phyloP scores from a whole-genome alignment of 1,140 invertebrate species.

The Zaprionus nigranus region DNA sequence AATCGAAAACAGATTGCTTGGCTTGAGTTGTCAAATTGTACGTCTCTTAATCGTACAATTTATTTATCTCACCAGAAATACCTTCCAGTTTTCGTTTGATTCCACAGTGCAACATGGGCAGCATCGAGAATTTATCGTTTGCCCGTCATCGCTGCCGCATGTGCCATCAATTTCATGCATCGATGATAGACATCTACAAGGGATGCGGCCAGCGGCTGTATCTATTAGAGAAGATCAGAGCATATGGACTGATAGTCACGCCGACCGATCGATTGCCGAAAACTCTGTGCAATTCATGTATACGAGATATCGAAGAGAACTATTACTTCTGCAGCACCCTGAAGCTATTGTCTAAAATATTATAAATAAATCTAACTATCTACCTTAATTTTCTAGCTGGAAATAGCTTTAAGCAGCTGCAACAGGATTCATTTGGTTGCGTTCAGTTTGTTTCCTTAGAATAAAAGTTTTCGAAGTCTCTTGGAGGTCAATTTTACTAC shows the following conservation, averaged over 20 bases:
- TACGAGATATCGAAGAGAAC: background rate
- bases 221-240: background rate
- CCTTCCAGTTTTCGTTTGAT: background rate
- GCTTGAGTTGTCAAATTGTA: conserved; percentile 7
- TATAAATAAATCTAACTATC: background rate
- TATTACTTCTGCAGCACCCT: conserved; percentile 4
- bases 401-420: background rate
- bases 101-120: conserved; percentile 5
- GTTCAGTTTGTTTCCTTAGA: conserved; percentile 9
- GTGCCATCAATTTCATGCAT: background rate
- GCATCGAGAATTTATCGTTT: background rate
- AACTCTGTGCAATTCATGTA: background rate
- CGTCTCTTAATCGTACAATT: background rate
- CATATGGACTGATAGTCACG: conserved; percentile 3
- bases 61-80: background rate
- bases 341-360: conserved; percentile 1
- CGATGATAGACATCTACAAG: conserved; percentile 15
- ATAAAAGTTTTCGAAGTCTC: background rate
- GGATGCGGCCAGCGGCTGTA: background rate
- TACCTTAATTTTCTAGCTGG: background rate
- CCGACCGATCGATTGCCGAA: conserved; percentile 16
- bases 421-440: background rate
- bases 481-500: conserved; percentile 43
- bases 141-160: background rate
- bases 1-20: background rate